Percentiles rank a stretch among this genome's conserved stretches.
Evolutionary conservation across 2,113 vertebrate species (phyloP).

Genomic region (Glaucidium brasilianum): DNA sequence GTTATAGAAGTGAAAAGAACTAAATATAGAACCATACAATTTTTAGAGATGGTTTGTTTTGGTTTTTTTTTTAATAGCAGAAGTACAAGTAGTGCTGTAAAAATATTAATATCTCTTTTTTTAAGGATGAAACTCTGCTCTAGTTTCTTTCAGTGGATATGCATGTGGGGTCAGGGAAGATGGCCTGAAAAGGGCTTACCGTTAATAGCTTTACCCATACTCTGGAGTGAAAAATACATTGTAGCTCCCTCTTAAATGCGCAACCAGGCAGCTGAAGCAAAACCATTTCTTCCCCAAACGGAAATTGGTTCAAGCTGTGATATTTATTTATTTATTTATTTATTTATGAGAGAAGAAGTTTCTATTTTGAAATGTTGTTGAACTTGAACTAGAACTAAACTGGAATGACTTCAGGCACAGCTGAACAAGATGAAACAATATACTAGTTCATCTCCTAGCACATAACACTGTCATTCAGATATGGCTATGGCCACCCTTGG

Average conservation of each 20-base stretch:
- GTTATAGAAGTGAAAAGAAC: background rate
- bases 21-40: background rate
- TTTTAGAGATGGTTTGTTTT: background rate
- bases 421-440: slow-evolving; percentile 52
- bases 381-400: slow-evolving; percentile 17
- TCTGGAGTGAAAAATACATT: background rate
- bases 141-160: background rate
- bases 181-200: background rate
- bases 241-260: background rate
- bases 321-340: background rate
- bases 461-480: slow-evolving; percentile 46
- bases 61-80: background rate
- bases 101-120: background rate
- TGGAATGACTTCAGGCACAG: slow-evolving; percentile 44
- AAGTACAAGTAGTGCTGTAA: background rate
- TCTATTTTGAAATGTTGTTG: slow-evolving; percentile 17
- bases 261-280: background rate
- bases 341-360: background rate
- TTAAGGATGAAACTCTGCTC: background rate
- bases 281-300: background rate
- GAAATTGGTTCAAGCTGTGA: background rate
- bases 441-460: slow-evolving; percentile 9
- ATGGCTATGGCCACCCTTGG: background rate
- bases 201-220: background rate
- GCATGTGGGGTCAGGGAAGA: background rate